Conservation (phyloP, 2,797 vertebrate genomes). For the Siniperca obscura region DNA sequence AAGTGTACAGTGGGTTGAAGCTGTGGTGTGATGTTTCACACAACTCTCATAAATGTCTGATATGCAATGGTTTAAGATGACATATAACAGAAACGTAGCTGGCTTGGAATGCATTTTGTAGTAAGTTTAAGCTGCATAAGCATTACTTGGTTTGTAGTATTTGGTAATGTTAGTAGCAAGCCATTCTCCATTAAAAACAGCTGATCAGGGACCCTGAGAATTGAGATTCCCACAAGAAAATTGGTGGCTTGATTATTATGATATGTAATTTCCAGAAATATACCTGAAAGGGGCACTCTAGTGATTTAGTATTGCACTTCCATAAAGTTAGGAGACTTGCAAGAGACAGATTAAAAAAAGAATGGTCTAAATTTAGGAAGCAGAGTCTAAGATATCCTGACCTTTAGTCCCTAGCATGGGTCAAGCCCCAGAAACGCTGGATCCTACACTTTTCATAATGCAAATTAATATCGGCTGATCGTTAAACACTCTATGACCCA, state of each 20-base stretch:
- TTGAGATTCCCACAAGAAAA: background rate
- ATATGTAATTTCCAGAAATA: background rate
- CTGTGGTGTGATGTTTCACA: no score
- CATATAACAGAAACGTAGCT: background rate
- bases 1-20: background rate
- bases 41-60: background rate
- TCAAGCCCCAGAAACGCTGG: background rate
- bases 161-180: background rate
- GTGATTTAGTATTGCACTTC: no score
- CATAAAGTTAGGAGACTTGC: background rate
- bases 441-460: background rate
- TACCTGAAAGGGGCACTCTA: background rate
- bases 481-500: no score
- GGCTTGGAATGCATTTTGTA: background rate
- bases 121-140: background rate
- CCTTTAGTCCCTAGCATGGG: no score
- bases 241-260: background rate
- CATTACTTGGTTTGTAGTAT: background rate
- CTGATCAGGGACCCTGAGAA: background rate
- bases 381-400: no score
- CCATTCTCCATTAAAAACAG: background rate
- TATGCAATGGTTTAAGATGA: background rate
- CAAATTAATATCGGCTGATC: no score
- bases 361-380: background rate
- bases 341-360: background rate